Conservation (phyloP, 1,140 invertebrate genomes). For the Cydia strobilella region DNA sequence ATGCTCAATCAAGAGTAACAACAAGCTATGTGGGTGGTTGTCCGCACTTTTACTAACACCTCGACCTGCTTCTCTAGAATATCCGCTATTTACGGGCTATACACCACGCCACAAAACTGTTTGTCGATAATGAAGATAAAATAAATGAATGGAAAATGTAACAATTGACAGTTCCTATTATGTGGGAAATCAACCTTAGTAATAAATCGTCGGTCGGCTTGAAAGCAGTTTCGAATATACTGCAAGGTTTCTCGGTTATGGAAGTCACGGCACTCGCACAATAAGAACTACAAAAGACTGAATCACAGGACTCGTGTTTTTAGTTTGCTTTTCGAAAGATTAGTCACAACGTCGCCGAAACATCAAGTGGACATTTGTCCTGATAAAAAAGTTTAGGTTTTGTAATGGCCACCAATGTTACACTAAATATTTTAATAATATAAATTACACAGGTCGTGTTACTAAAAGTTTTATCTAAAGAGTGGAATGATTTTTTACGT, state of each 20-base stretch:
- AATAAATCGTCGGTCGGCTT: slow-evolving; percentile 66
- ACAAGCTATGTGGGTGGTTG: slow-evolving; percentile 63
- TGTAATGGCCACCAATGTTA: slow-evolving; percentile 79
- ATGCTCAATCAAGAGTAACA: slow-evolving; percentile 78
- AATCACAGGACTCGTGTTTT: slow-evolving; percentile 59
- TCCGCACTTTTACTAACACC: slow-evolving; percentile 45
- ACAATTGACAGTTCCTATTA: slow-evolving; percentile 71
- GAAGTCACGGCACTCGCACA: slow-evolving; percentile 50
- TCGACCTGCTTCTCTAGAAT: slow-evolving; percentile 35
- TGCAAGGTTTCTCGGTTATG: slow-evolving; percentile 44
- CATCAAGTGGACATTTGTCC: slow-evolving; percentile 79
- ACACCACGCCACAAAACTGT: slow-evolving; percentile 22
- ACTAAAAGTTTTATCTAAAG: slow-evolving; percentile 49
- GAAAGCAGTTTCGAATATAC: slow-evolving; percentile 57
- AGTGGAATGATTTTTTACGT: slow-evolving; percentile 59
- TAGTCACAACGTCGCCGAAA: slow-evolving; percentile 78
- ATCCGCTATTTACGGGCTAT: slow-evolving; percentile 15
- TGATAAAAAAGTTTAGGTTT: slow-evolving; percentile 79
- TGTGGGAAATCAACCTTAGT: slow-evolving; percentile 71
- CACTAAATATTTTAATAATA: slow-evolving; percentile 71
- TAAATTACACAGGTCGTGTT: slow-evolving; percentile 48
- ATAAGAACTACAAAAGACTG: slow-evolving; percentile 49
- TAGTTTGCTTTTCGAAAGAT: slow-evolving; percentile 60
- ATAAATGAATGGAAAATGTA: slow-evolving; percentile 58
- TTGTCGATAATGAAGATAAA: slow-evolving; percentile 35